phyloP scores from a whole-genome alignment of 2,797 vertebrate genomes.

The Peromyscus nudipes region DNA sequence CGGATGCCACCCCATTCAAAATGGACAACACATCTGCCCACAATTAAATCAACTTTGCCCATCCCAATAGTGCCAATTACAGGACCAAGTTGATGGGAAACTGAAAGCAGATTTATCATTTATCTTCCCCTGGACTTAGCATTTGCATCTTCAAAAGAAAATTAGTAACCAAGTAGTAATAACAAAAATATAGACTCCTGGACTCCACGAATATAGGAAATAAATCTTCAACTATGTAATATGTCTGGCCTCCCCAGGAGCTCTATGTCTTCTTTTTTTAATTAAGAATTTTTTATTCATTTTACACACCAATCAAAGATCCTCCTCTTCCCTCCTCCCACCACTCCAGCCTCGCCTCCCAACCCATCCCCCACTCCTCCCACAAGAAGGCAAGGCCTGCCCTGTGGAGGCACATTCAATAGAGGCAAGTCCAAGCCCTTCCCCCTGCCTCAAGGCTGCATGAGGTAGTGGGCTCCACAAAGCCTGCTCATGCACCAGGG shows the following conservation, averaged over 20 bases:
- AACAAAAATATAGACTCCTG: background rate
- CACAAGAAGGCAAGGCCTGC: too few relatives aligned
- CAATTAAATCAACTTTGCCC: background rate
- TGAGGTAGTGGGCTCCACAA: too few relatives aligned
- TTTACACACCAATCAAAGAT: too few relatives aligned
- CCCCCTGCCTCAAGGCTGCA: too few relatives aligned
- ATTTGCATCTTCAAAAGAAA: background rate
- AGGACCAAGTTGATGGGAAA: background rate
- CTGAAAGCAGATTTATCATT: background rate
- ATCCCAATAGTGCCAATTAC: background rate
- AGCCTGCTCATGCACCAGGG: too few relatives aligned
- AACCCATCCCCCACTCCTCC: too few relatives aligned
- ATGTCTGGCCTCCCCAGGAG: background rate
- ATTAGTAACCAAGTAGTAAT: background rate
- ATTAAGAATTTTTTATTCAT: too few relatives aligned
- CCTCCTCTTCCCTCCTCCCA: too few relatives aligned
- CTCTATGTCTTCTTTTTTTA: background rate
- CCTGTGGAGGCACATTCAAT: too few relatives aligned
- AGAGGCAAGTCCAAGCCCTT: too few relatives aligned
- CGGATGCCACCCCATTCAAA: background rate
- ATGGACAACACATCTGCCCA: background rate
- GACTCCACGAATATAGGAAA: background rate
- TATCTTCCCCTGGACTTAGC: background rate
- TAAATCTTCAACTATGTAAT: background rate
- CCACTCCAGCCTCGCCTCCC: too few relatives aligned